Percentiles rank a stretch among this genome's conserved stretches.
phyloP scores from a whole-genome alignment of 1,140 invertebrate species.

The Pseudomyrmex dendroicus region DNA sequence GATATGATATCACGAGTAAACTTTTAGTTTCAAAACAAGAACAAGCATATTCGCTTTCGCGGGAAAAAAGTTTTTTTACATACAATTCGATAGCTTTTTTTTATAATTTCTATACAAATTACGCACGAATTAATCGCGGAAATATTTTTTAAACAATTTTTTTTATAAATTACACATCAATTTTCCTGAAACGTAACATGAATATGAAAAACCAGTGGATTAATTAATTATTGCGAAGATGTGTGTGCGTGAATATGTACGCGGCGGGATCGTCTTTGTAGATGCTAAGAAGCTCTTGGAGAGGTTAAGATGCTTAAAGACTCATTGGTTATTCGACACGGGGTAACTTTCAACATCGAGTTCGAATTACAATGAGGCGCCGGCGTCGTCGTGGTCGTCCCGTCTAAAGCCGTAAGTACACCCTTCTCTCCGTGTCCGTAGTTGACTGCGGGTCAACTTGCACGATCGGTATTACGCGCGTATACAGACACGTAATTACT shows the following conservation, averaged over 20 bases:
- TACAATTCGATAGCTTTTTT: too few species aligned
- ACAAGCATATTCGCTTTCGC: background rate
- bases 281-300: slow-evolving; percentile 5
- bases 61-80: too few species aligned
- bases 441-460: slow-evolving; percentile 7
- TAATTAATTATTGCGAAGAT: slow-evolving; percentile 2
- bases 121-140: too few species aligned
- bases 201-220: background rate
- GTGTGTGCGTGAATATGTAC: slow-evolving; percentile 19
- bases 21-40: slow-evolving; percentile 1
- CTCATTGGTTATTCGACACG: slow-evolving; percentile 54
- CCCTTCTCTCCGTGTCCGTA: background rate
- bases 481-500: slow-evolving; percentile 13
- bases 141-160: background rate
- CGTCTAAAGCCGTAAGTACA: slow-evolving; percentile 42
- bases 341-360: slow-evolving; percentile 33
- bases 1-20: background rate
- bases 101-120: too few species aligned
- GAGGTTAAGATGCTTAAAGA: slow-evolving; percentile 48
- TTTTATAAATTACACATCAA: slow-evolving; percentile 6
- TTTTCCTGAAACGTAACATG: background rate
- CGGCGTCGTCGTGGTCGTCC: slow-evolving; percentile 15
- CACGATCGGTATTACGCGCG: slow-evolving; percentile 14
- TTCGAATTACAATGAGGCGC: slow-evolving; percentile 52
- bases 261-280: background rate